phyloP scores from a whole-genome alignment of 2,888 invertebrate species.

The Dasypolia templi region DNA sequence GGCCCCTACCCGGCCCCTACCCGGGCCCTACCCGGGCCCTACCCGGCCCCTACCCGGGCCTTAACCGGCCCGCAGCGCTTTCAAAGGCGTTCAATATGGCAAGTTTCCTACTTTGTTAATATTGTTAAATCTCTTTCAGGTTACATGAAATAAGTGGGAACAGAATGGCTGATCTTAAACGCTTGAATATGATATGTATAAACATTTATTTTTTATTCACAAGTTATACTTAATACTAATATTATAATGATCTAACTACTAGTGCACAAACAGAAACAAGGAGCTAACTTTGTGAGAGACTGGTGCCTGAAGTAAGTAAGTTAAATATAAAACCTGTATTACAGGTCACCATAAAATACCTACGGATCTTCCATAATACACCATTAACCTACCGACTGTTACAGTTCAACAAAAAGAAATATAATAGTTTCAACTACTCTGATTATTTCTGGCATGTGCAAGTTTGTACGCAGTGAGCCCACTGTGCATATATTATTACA shows the following conservation, averaged over 20 bases:
- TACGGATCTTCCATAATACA: not conserved
- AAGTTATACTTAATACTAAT: no score
- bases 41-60: no score
- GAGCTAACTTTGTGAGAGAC: no score
- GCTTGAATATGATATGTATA: not conserved
- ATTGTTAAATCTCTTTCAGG: conserved; percentile 12
- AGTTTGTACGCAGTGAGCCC: not conserved
- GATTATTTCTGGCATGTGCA: not conserved
- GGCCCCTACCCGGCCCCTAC: no score
- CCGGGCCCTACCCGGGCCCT: no score
- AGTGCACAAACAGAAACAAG: no score
- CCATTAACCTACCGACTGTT: not conserved
- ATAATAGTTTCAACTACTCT: conserved; percentile 2
- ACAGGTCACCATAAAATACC: not conserved
- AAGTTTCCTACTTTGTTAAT: not conserved
- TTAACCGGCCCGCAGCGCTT: not conserved
- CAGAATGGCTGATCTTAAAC: not conserved
- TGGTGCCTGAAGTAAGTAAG: no score
- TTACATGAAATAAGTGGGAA: not conserved
- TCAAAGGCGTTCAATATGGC: conserved; percentile 4
- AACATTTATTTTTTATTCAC: no score
- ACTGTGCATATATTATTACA: not conserved
- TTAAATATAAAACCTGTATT: no score
- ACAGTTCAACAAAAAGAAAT: not conserved
- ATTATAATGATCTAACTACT: no score